phyloP scores from a whole-genome alignment of 2,113 vertebrate genomes.

The Heterocephalus glaber region DNA sequence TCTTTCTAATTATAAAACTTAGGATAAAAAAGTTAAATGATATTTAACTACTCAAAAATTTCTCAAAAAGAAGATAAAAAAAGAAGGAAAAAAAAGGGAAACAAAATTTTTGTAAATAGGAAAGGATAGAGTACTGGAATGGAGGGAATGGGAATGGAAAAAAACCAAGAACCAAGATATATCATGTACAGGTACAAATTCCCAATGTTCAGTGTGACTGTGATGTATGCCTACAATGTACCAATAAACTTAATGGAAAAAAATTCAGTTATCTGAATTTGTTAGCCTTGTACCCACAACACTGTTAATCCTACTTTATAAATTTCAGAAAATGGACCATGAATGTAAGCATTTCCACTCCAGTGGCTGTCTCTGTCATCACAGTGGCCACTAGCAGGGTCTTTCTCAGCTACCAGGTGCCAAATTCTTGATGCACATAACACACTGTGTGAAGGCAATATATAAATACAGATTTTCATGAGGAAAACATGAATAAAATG shows the following conservation, averaged over 20 bases:
- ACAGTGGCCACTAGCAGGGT: no score
- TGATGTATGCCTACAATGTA: no score
- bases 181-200: no score
- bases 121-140: no score
- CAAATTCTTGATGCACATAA: neutral
- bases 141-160: no score
- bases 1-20: neutral
- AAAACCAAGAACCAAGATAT: no score
- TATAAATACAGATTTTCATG: fast-evolving
- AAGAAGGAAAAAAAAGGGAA: no score
- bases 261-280: neutral
- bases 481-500: neutral
- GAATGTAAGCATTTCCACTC: neutral
- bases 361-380: neutral
- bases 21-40: neutral
- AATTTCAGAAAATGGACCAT: neutral
- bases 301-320: neutral
- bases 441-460: neutral
- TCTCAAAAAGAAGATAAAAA: no score
- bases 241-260: no score
- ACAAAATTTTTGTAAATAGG: no score
- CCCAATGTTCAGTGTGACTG: no score
- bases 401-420: neutral
- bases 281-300: neutral
- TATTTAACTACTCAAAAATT: neutral